Percentiles rank a stretch among this genome's conserved stretches.
phyloP scores from a whole-genome alignment of 1,140 invertebrate genomes.

The Papilio dardanus region DNA sequence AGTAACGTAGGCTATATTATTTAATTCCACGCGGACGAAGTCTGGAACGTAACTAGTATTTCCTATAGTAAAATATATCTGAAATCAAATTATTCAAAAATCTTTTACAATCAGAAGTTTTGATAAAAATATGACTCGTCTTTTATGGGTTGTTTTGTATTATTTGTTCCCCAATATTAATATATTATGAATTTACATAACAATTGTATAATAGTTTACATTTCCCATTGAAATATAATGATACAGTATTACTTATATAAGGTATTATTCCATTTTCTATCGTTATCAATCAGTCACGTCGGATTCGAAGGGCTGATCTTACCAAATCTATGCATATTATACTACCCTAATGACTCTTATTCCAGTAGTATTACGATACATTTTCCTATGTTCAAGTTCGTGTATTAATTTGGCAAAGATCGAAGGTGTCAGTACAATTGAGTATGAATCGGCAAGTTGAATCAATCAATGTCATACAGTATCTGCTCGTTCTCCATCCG shows the following conservation, averaged over 20 bases:
- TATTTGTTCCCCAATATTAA: not conserved
- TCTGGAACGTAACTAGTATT: no score
- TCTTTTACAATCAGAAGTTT: no score
- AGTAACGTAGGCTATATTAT: no score
- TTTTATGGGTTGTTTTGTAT: not conserved
- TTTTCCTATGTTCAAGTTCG: constrained; percentile 6
- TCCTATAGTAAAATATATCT: no score
- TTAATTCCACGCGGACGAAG: no score
- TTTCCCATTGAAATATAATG: constrained; percentile 12
- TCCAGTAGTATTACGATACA: not conserved
- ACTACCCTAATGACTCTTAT: constrained; percentile 7
- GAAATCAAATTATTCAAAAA: no score
- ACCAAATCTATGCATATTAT: constrained; percentile 35
- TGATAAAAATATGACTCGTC: not conserved
- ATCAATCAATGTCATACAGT: constrained; percentile 60
- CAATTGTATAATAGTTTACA: constrained; percentile 15
- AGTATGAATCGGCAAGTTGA: constrained; percentile 48
- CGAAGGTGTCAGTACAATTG: constrained; percentile 45
- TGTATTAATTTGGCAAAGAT: constrained; percentile 22
- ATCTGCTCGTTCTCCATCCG: constrained; percentile 44
- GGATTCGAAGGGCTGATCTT: constrained; percentile 45
- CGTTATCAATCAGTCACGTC: constrained; percentile 41
- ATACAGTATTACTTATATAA: constrained; percentile 10
- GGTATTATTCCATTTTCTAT: constrained; percentile 46
- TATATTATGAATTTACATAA: not conserved